Evolutionary conservation across 1,140 invertebrate genomes (phyloP), one percentile per base, ranked within the genome.

Genomic region (Acromyrmex heyeri): DNA sequence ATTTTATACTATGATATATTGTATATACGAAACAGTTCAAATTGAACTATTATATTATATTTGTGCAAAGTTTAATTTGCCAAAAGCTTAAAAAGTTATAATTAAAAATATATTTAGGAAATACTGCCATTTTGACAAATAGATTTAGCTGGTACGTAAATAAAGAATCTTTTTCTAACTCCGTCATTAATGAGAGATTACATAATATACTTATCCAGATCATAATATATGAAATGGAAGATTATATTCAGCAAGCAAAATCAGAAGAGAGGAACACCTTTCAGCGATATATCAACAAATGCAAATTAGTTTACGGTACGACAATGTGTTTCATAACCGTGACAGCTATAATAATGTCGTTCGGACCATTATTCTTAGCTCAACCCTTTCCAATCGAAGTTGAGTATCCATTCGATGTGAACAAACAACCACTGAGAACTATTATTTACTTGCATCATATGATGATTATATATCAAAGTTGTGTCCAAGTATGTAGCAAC

Each of bases 321-420:
- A 57, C 88, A 14, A 64, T 82, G 3, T 21, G 89, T 4, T 87
- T 87, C 38, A 12, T 76, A 14, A 90, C 79, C 18, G 7, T 85
- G 5, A 90, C 90, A 16, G 79, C 78, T 27, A 6, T 86, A 10
- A 44, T 57, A 16, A 86, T 90, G 18, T 76, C 88, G 1, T 70
- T 90, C 12, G 78, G 86, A 30, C 91, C 92, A 50, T 16, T 92
- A 14, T 6, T 92, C 21, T 67, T 87, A 1, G 3, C 62, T 4
- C 83, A 91, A 50, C 69, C 77, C n/a, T 86, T 89, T 77, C 88
- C 88, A 14, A 90, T 91, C 0, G 87, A 88, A n/a, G 91, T 89
- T 0, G 48, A 88, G 7, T 94, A 94, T 88, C 93, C 93, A 16
- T 93, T 94, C 90, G 6, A 78, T 3, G 78, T 91, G 0, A 55